phyloP scores from a whole-genome alignment of 1,140 invertebrate genomes.

The Druon quercuslanigerum region DNA sequence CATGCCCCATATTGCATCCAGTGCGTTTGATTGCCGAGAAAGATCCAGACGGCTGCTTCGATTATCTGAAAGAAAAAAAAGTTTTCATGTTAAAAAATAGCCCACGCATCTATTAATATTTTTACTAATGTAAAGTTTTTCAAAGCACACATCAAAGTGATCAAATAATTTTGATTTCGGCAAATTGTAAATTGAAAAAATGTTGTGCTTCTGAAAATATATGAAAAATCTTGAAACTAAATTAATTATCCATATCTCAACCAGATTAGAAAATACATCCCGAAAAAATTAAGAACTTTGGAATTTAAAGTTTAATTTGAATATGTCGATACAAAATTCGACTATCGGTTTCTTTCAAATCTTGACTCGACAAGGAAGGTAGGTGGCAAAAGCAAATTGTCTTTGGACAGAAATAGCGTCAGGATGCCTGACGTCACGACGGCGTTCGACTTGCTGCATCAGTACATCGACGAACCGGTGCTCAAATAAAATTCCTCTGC shows the following conservation, averaged over 20 bases:
- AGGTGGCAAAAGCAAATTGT: conserved; percentile 11
- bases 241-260: no score
- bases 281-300: no score
- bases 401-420: conserved; percentile 47
- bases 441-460: conserved; percentile 31
- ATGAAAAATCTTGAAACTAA: no score
- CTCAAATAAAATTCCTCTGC: conserved; percentile 41
- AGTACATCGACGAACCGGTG: conserved; percentile 29
- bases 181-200: no score
- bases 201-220: no score
- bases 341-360: neutral
- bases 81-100: neutral
- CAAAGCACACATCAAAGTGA: no score
- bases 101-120: neutral
- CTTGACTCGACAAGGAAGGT: neutral
- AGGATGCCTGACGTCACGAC: conserved; percentile 48
- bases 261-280: no score
- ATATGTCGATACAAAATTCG: neutral
- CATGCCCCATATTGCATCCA: neutral
- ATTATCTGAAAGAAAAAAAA: conserved; percentile 4
- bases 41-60: neutral
- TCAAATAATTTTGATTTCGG: no score
- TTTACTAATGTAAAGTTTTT: neutral
- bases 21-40: neutral
- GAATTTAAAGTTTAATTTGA: no score